Base-by-base conservation (phyloP, 2,797 vertebrate genomes). In the Philypnodon macrostomus region DNA sequence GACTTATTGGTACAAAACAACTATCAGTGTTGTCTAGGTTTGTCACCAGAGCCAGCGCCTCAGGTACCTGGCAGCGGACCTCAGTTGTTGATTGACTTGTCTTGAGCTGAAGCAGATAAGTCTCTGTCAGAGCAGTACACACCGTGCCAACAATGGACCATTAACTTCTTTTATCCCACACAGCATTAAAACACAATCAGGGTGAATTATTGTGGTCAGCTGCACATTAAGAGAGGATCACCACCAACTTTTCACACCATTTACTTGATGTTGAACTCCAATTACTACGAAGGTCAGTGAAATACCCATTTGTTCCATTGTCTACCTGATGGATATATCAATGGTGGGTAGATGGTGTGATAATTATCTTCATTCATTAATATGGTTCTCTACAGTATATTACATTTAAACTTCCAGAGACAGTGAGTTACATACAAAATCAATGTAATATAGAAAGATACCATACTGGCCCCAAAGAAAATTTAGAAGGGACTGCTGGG, bases 151-250 rank as follows among this genome's bases (percentile, higher is more conserved):
- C 72, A 50, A 53, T 5, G 53, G 47, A 58, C 69, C 73, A 79
- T 83, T 80, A 83, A 46, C 55, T 26, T 44, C 53, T 60, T 71
- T 78, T 60, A 73, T 64, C 49, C 50, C 47, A 50, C 75, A 67
- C 69, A 62, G 71, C 79, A 81, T 84, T 84, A 80, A 80, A 83
- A 83, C 57, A 67, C 75, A 73, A 79, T 84, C 80, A 79, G 53
- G 36, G 66, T 81, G 81, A 84, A 72, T 70, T 68, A 85, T 80
- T 58, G 79, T 68, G 70, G 68, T 77, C 75, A 70, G 63, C 40
- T 76, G 63, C 14, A 51, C 75, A 74, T 78, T 70, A 62, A 79
- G 70, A 64, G 56, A 42, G 51, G 63, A 75, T 77, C 78, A 69
- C 58, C 63, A 69, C 34, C 44, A 71, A 53, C 58, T 73, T 79